Evolutionary conservation across 1,140 invertebrate genomes (phyloP), one percentile per base, ranked within the genome.

Genomic region (Hylaeus volcanicus): DNA sequence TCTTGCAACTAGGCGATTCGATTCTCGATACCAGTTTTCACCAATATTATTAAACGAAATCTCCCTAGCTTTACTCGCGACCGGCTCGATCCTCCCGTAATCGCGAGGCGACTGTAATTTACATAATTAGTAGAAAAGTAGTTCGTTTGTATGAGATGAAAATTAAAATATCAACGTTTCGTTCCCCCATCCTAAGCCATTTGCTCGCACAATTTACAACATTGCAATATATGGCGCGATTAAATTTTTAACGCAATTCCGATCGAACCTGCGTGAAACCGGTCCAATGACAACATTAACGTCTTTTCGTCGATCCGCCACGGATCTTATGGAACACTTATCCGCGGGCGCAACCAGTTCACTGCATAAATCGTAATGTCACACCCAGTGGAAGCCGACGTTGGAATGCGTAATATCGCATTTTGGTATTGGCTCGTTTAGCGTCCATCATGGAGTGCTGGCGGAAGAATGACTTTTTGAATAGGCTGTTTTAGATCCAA

Each of bases 91-190:
- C 72, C 11, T 11, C 12, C 5, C 4, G 41, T 55, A 58, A 73
- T 72, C 45, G 58, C 58, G 26, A 3, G n/a, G 8, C 39, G n/a
- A 8, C 3, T 11, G n/a, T 45, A 73, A 73, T 63, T 72, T 63
- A 53, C n/a, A 15, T 15, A 12, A 55, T 63, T 53, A 63, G 39
- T 11, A 53, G 58, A 53, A 39, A 64, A 79, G 5, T 37, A 9
- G 37, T 51, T 4, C 4, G 3, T 5, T 11, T 9, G 48, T n/a
- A 12, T 72, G 48, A 63, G 14, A 48, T 39, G 76, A 73, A 79
- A 79, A 79, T 73, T 72, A 79, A 72, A 79, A 73, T 51, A 77
- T 60, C 74, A 56, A 11, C 74, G 2, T 37, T 51, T 53, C 48
- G 14, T 41, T 26, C n/a, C 56, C 43, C 37, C 45, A 1, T 14